These are phyloP conservation scores for Colinus virginianus DNA, from an alignment of 2,113 vertebrate species.

Conservation along the genomic window DNA sequence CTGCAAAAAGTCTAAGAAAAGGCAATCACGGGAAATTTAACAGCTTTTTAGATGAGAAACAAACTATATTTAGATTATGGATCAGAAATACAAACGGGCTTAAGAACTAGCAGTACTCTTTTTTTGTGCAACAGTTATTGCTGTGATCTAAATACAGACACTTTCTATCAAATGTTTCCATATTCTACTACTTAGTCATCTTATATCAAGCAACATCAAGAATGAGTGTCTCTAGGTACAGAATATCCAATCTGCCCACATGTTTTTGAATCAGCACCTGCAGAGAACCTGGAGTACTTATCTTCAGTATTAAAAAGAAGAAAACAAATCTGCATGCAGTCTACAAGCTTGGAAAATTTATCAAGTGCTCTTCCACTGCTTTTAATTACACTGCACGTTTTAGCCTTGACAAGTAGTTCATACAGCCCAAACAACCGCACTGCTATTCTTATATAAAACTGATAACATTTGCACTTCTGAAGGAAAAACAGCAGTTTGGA, in stretches of 20 bases:
- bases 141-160: neutral
- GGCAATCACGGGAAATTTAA: conserved; percentile 7
- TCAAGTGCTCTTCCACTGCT: neutral
- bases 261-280: neutral
- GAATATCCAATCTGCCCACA: neutral
- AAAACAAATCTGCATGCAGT: neutral
- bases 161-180: neutral
- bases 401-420: neutral
- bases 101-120: neutral
- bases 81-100: neutral
- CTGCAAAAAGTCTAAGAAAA: neutral
- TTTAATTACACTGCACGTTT: neutral
- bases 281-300: neutral
- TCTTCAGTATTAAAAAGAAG: neutral
- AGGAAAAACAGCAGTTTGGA: neutral
- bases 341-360: neutral
- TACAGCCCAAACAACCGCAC: neutral
- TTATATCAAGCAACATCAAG: neutral
- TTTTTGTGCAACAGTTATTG: neutral
- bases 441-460: neutral
- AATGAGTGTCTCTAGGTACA: neutral
- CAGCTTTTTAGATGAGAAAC: conserved; percentile 12
- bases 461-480: neutral
- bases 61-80: neutral
- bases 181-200: neutral